Conservation (phyloP, 2,888 invertebrate genomes). For the Zhuqinia jingwanae region DNA sequence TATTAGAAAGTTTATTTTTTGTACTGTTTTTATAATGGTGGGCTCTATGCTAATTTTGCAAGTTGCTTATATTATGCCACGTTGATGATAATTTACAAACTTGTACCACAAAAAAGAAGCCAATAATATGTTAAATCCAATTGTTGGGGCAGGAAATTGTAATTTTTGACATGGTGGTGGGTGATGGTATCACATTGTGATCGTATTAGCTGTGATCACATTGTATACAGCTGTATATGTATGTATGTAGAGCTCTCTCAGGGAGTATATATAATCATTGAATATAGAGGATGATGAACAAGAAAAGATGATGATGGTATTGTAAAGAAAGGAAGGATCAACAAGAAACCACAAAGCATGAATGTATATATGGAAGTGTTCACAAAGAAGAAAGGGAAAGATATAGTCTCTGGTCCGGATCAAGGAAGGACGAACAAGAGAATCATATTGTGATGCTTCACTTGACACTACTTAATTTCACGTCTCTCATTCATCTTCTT, state of each 20-base stretch:
- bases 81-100: no score
- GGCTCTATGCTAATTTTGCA: no score
- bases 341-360: background rate
- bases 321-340: slow-evolving; percentile 33
- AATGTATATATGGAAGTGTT: no score
- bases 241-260: background rate
- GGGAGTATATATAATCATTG: slow-evolving; percentile 26
- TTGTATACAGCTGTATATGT: no score
- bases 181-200: background rate
- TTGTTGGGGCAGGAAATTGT: background rate
- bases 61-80: no score
- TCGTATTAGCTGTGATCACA: background rate
- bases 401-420: background rate
- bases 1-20: no score
- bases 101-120: no score
- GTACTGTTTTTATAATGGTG: no score
- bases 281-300: slow-evolving; percentile 23
- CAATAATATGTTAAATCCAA: no score
- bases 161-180: slow-evolving; percentile 13
- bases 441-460: slow-evolving; percentile 56
- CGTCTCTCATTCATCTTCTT: slow-evolving; percentile 35
- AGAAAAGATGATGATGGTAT: slow-evolving; percentile 7
- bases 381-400: slow-evolving; percentile 5
- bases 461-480: slow-evolving; percentile 64
- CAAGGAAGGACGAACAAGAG: slow-evolving; percentile 46